phyloP scores from a whole-genome alignment of 2,888 invertebrate genomes.

The Miltochrista miniata region DNA sequence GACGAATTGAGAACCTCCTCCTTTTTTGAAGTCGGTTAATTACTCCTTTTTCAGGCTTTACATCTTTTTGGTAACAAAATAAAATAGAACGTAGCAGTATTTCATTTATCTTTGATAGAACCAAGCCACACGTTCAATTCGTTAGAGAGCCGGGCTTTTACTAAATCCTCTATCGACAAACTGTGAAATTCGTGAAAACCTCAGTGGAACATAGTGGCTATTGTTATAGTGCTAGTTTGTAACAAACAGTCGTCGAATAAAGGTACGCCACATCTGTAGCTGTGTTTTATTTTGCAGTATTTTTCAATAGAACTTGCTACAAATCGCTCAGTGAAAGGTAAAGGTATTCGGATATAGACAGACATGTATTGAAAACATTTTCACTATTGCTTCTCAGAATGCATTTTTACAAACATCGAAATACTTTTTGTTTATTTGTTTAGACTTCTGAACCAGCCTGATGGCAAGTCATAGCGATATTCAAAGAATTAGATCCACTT shows the following conservation, averaged over 20 bases:
- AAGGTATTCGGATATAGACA: neutral
- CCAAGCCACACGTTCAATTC: slow-evolving; percentile 44
- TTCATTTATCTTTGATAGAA: slow-evolving; percentile 38
- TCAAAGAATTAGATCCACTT: no score
- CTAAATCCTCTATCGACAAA: slow-evolving; percentile 58
- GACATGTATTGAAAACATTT: no score
- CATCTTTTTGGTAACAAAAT: no score
- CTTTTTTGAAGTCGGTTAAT: no score
- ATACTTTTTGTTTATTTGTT: no score
- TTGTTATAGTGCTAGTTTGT: slow-evolving; percentile 31
- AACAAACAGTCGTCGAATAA: slow-evolving; percentile 26
- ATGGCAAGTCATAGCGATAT: no score
- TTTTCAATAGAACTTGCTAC: neutral
- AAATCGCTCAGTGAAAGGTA: neutral
- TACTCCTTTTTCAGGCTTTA: no score
- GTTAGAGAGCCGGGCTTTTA: slow-evolving; percentile 59
- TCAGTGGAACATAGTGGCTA: slow-evolving; percentile 38
- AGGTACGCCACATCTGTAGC: slow-evolving; percentile 1
- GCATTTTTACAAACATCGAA: no score
- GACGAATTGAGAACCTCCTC: no score
- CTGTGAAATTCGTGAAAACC: slow-evolving; percentile 51
- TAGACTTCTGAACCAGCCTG: no score
- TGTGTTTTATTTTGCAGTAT: neutral
- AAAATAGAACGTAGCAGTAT: no score
- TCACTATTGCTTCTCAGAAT: no score